Evolutionary conservation across 35 echinoderm and acorn worm genomes (phyloP).

Genomic region (Apostichopus parvimensis): DNA sequence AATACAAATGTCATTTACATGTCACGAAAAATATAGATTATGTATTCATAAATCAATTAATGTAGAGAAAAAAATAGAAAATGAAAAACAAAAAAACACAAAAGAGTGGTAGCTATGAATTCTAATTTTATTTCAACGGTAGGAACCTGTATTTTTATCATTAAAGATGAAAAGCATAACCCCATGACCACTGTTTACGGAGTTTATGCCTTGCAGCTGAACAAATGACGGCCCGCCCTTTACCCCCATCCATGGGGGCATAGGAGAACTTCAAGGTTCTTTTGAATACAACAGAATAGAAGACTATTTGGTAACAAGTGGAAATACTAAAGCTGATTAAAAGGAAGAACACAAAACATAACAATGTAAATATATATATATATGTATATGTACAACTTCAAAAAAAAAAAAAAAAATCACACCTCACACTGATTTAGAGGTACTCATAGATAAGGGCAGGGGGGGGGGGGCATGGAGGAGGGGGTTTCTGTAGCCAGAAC

Average conservation of each 20-base stretch:
- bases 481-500: no score
- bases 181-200: background rate
- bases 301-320: slow-evolving; percentile 53
- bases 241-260: background rate
- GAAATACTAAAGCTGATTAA: slow-evolving; percentile 46
- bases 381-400: slow-evolving; percentile 26
- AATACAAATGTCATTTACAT: no score
- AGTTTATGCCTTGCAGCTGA: slow-evolving; percentile 37
- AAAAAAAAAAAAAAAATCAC: background rate
- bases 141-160: slow-evolving; percentile 23
- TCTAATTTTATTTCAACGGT: slow-evolving; percentile 51
- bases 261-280: slow-evolving; percentile 30
- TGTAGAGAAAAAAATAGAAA: no score
- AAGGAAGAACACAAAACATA: slow-evolving; percentile 40
- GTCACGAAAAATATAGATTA: no score
- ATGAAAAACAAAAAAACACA: background rate
- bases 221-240: slow-evolving; percentile 24
- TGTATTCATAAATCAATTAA: no score
- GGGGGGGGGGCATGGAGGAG: background rate
- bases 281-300: slow-evolving; percentile 49
- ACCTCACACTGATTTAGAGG: background rate
- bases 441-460: background rate
- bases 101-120: background rate
- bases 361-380: slow-evolving; percentile 42
- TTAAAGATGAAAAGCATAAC: background rate